phyloP scores from a whole-genome alignment of 2,888 invertebrate genomes.

The Andrena flavipes region DNA sequence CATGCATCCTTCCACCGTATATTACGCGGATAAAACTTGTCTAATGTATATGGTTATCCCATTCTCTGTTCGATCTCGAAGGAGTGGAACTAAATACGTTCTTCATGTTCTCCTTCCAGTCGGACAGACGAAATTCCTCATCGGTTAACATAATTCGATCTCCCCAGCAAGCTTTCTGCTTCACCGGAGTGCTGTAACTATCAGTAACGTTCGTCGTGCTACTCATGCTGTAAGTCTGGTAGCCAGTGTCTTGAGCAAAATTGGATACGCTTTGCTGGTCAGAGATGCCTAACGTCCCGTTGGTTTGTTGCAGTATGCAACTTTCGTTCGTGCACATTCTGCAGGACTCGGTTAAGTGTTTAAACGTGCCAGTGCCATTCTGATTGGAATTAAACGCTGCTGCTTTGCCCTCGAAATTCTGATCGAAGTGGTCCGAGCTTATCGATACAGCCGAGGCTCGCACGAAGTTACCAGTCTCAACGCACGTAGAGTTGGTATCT shows the following conservation, averaged over 20 bases:
- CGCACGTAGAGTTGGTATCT: background rate
- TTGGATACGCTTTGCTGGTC: conserved; percentile 74
- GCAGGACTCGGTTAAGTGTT: conserved; percentile 61
- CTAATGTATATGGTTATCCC: conserved; percentile 45
- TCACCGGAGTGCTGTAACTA: conserved; percentile 69
- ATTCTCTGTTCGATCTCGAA: conserved; percentile 74
- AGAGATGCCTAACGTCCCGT: conserved; percentile 72
- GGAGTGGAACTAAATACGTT: conserved; percentile 81
- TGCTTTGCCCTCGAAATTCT: background rate
- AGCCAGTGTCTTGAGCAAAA: conserved; percentile 80
- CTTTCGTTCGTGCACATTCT: conserved; percentile 72
- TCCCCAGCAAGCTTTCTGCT: conserved; percentile 70
- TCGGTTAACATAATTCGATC: conserved; percentile 71
- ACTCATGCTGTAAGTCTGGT: conserved; percentile 81
- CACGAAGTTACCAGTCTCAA: background rate
- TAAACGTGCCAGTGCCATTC: conserved; percentile 10
- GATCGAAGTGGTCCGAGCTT: background rate
- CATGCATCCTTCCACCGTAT: background rate
- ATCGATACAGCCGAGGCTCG: conserved; percentile 13
- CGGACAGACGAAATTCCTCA: conserved; percentile 73
- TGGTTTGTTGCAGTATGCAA: conserved; percentile 70
- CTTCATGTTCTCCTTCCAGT: conserved; percentile 79
- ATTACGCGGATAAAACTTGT: conserved; percentile 6
- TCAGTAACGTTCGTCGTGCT: conserved; percentile 71
- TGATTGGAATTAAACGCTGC: conserved; percentile 5